These are phyloP conservation scores for Chrysogorgia sp. DNA, from an alignment of 92 coral and sea anemone species.

Conservation along the genomic window DNA sequence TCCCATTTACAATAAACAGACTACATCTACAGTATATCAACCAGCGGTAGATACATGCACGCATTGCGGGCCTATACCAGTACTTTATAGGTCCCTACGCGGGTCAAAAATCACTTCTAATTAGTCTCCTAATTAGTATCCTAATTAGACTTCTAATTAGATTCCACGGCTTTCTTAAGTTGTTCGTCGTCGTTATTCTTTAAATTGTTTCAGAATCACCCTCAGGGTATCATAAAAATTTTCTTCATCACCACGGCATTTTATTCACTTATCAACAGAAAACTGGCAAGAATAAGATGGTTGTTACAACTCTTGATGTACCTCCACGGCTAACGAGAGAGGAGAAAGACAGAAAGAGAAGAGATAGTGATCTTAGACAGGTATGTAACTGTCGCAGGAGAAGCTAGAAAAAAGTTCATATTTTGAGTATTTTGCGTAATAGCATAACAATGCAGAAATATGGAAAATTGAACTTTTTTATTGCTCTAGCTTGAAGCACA, in stretches of 20 bases:
- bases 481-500: constrained; percentile 68
- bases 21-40: too few relatives aligned
- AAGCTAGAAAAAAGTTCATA: neutral
- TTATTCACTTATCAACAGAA: constrained; percentile 24
- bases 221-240: neutral
- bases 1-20: too few relatives aligned
- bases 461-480: neutral
- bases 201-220: too few relatives aligned
- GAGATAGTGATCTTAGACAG: constrained; percentile 76
- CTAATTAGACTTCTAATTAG: too few relatives aligned
- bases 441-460: neutral
- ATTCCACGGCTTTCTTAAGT: too few relatives aligned
- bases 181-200: too few relatives aligned
- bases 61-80: too few relatives aligned
- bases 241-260: neutral
- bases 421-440: too few relatives aligned
- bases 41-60: too few relatives aligned
- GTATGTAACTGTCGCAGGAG: constrained; percentile 50
- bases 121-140: too few relatives aligned
- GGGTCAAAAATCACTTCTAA: too few relatives aligned
- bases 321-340: constrained; percentile 59
- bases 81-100: too few relatives aligned
- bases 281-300: constrained; percentile 45
- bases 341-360: constrained; percentile 69
- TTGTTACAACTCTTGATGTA: neutral